Evolutionary conservation across 1,140 invertebrate genomes (phyloP), one percentile per base, ranked within the genome.

Genomic region (Tribolium madens): DNA sequence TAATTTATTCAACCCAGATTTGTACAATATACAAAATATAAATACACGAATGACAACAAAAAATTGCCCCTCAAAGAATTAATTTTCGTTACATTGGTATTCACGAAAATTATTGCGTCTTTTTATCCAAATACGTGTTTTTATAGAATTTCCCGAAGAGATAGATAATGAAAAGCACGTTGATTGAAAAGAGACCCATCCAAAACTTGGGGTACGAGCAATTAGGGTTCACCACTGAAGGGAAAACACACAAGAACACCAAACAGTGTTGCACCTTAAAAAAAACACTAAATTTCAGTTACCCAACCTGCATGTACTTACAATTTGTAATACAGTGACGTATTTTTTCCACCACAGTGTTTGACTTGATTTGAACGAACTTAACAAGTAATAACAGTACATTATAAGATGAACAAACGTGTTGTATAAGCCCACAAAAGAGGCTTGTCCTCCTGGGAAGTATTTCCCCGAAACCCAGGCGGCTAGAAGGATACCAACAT

Each of bases 391-490:
- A 83, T 95, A 95, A 3, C 90, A 89, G 84, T 95, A 95, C 93
- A 95, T 96, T 70, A 95, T 89, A 75, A 95, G 93, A 83, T 96
- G 94, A 10, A 96, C 93, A 78, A 95, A 93, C 0, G 92, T 93
- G 86, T 96, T 96, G 78, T 96, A 91, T 64, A 93, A 89, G 69
- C 92, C 92, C 82, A 93, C 93, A 77, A 93, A 91, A 6, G 92
- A 92, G 4, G 92, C 92, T 79, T 94, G 93, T 6, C 93, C 93
- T n/a, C 93, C 93, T 1, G 93, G 93, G 84, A 91, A 94, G 85
- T 94, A 95, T 82, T 94, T 94, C 1, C 91, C 91, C 4, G 89
- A 90, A 15, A 92, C 92, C 93, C 93, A 94, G 1, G 92, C 92
- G 79, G 93, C 90, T 88, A 93, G 90, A 1, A 93, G 93, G 93